A percentile compares a stretch with the other conserved stretches of the same genome.
These are phyloP conservation scores for Eptatretus burgeri DNA, from an alignment of 2,113 vertebrate species.

Conservation along the genomic window DNA sequence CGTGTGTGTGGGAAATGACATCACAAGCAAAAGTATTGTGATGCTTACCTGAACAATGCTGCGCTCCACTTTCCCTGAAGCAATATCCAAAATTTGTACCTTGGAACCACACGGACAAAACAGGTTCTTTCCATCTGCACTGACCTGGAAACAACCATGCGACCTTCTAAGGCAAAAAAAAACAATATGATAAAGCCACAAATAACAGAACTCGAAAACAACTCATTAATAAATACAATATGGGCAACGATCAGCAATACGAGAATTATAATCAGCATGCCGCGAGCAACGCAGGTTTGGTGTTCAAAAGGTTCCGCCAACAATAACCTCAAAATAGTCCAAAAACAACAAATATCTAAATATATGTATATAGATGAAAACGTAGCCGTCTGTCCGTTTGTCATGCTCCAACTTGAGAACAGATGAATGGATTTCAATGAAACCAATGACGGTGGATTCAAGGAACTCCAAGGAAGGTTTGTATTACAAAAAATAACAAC, in stretches of 20 bases:
- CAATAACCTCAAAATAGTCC: neutral
- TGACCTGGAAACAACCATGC: constrained; percentile 22
- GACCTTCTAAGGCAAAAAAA: neutral
- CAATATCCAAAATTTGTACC: constrained; percentile 44
- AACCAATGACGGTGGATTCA: no score
- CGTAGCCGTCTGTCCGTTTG: no score
- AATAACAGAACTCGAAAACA: neutral
- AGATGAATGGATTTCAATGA: no score
- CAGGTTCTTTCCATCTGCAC: constrained; percentile 38
- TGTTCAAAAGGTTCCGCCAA: neutral
- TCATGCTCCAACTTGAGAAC: no score
- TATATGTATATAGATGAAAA: no score
- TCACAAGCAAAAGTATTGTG: no score
- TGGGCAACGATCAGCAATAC: neutral
- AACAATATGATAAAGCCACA: neutral
- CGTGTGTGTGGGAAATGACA: no score
- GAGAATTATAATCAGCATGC: neutral
- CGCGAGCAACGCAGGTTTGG: neutral
- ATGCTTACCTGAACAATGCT: constrained; percentile 44
- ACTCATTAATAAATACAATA: neutral
- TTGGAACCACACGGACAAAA: constrained; percentile 46
- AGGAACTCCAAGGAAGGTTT: no score
- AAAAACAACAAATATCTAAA: neutral
- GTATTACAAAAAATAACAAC: no score
- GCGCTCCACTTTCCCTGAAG: constrained; percentile 27